Base-by-base conservation (phyloP, 1,140 invertebrate species). In the Phortica variegata region DNA sequence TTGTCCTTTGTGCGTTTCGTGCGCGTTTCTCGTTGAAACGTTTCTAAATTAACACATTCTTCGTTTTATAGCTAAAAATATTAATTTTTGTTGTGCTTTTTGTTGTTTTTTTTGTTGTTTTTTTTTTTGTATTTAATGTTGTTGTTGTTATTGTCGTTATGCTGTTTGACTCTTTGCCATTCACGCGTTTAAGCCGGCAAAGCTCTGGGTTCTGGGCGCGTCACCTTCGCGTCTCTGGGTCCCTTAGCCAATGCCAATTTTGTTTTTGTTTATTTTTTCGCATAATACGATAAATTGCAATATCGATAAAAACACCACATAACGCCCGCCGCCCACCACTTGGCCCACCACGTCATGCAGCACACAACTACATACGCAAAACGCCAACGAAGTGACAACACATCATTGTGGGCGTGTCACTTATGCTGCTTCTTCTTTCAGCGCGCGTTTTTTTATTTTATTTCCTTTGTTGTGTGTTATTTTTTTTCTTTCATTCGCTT, bases 221-320 rank as follows among this genome's bases (percentile, higher is more conserved):
- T n/a, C 23, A 26, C 5, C 23, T 26, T 26, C 23, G 23, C 23
- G 23, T 26, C 10, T 26, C 23, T n/a, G n/a, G n/a, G 23, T 26
- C 23, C 23, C 10, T 6, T 10, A 26, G 23, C 10, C 23, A 26
- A 26, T 26, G 10, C 10, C 23, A 10, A 5, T 10, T 26, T 26
- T 5, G 23, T 26, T 26, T 26, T 26, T 26, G 5, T 26, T 26
- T 26, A n/a, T 62, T 34, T 34, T 9, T 4, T 13, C 4, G 13
- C 13, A 34, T 13, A 57, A 68, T 66, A 60, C 56, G 68, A 68
- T 68, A 68, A 68, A 68, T 68, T 68, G 65, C 63, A 68, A 68
- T 68, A 68, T 68, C 63, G 63, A 68, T 68, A 68, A 68, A 68
- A 66, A 65, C 61, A 58, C 65, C 61, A 63, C 58, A 57, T 57